A percentile compares a stretch with the other conserved stretches of the same genome.
phyloP scores from a whole-genome alignment of 2,888 invertebrate species.

The Panzeria rudis region DNA sequence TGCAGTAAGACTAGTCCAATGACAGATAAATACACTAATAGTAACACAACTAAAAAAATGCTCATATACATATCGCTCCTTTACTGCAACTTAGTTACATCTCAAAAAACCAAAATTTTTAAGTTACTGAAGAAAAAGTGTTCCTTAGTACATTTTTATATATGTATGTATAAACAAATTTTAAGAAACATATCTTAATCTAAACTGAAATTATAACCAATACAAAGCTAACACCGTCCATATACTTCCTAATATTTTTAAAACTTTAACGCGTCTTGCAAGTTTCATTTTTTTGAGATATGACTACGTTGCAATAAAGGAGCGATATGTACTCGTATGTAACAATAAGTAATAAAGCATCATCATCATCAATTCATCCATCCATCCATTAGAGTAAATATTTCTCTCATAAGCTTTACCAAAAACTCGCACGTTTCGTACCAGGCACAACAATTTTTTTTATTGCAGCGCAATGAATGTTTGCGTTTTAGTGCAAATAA shows the following conservation, averaged over 20 bases:
- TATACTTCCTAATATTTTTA: too few relatives aligned
- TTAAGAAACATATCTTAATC: too few relatives aligned
- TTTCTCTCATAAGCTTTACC: conserved; percentile 57
- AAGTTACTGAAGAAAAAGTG: too few relatives aligned
- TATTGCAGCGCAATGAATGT: conserved; percentile 61
- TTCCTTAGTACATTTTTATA: too few relatives aligned
- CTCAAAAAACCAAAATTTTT: too few relatives aligned
- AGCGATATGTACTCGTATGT: background rate
- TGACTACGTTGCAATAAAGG: too few relatives aligned
- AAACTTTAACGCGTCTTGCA: too few relatives aligned
- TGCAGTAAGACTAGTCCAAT: conserved; percentile 34
- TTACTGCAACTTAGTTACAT: too few relatives aligned
- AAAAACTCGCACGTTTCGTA: conserved; percentile 69
- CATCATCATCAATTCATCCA: conserved; percentile 49
- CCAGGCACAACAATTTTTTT: conserved; percentile 66
- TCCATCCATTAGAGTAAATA: conserved; percentile 50
- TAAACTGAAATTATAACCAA: too few relatives aligned
- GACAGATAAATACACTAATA: conserved; percentile 9
- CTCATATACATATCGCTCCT: background rate
- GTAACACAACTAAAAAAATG: conserved; percentile 1
- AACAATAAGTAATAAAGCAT: conserved; percentile 46
- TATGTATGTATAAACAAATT: too few relatives aligned
- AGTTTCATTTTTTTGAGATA: too few relatives aligned
- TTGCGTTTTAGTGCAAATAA: conserved; percentile 31
- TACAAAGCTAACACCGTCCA: too few relatives aligned